A percentile compares a stretch with the other conserved stretches of the same genome.
Evolutionary conservation across 2,888 invertebrate species (phyloP).

Genomic region (Halictus ligatus): DNA sequence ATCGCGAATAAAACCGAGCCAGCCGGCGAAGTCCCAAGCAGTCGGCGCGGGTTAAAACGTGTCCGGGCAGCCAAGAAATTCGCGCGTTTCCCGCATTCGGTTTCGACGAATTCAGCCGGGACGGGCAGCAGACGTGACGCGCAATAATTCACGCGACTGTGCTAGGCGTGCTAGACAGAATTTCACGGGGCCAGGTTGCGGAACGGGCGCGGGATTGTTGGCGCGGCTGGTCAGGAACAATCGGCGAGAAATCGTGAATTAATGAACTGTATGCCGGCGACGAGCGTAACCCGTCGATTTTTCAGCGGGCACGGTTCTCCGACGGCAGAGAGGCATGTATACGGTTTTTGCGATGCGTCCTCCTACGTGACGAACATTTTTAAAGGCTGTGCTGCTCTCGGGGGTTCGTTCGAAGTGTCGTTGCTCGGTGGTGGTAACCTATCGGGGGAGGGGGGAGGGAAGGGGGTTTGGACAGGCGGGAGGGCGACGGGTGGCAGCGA

Average conservation of each 20-base stretch:
- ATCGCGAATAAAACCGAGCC: neutral
- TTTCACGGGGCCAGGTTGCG: neutral
- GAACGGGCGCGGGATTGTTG: neutral
- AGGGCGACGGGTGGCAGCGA: conserved; percentile 12
- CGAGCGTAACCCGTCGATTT: conserved; percentile 48
- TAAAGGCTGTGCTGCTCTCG: conserved; percentile 24
- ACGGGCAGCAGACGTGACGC: neutral
- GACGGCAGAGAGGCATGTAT: neutral
- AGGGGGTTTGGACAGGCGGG: neutral
- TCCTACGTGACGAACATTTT: conserved; percentile 67
- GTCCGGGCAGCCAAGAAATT: neutral
- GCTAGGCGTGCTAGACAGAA: neutral
- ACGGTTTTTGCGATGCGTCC: conserved; percentile 23
- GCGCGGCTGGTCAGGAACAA: conserved; percentile 20
- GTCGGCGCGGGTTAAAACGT: neutral
- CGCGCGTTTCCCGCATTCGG: neutral
- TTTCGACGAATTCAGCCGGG: conserved; percentile 8
- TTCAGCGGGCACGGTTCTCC: neutral
- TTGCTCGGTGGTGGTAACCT: neutral
- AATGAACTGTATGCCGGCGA: conserved; percentile 36
- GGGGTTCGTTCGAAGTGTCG: neutral
- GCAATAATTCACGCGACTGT: conserved; percentile 15
- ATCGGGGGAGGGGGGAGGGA: neutral
- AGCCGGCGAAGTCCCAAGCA: neutral
- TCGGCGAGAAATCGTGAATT: conserved; percentile 48